These are phyloP conservation scores for Holothuria scabra DNA, from an alignment of 53 echinoderm and acorn worm genomes.

Conservation along the genomic window DNA sequence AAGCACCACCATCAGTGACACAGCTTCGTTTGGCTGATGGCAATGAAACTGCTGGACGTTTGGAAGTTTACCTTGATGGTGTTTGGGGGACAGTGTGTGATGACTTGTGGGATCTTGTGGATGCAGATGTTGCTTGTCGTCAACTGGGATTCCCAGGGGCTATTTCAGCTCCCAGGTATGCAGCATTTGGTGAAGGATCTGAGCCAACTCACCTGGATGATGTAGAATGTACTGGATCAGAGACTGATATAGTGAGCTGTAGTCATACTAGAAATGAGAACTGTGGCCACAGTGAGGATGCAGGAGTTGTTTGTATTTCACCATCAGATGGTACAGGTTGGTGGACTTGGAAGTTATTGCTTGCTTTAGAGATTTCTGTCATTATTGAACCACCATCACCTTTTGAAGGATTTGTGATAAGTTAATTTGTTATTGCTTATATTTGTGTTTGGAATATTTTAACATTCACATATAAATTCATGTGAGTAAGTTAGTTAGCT, in stretches of 20 bases:
- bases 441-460: too few species aligned
- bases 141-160: conserved; percentile 56
- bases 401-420: too few species aligned
- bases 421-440: too few species aligned
- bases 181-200: conserved; percentile 44
- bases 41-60: not conserved
- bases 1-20: too few species aligned
- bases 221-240: conserved; percentile 46
- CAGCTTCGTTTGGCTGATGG: not conserved
- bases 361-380: too few species aligned
- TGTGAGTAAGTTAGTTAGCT: too few species aligned
- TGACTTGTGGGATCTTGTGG: conserved; percentile 44
- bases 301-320: conserved; percentile 40
- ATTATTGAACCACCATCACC: too few species aligned
- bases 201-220: conserved; percentile 61
- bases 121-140: conserved; percentile 65
- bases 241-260: conserved; percentile 23
- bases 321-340: not conserved
- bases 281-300: conserved; percentile 60
- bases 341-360: too few species aligned
- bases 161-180: not conserved
- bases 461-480: too few species aligned
- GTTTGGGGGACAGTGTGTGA: conserved; percentile 65
- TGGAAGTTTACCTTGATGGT: too few species aligned
- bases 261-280: conserved; percentile 38